These are phyloP conservation scores for Agrochola lota DNA, from an alignment of 2,888 invertebrate genomes.

Conservation along the genomic window DNA sequence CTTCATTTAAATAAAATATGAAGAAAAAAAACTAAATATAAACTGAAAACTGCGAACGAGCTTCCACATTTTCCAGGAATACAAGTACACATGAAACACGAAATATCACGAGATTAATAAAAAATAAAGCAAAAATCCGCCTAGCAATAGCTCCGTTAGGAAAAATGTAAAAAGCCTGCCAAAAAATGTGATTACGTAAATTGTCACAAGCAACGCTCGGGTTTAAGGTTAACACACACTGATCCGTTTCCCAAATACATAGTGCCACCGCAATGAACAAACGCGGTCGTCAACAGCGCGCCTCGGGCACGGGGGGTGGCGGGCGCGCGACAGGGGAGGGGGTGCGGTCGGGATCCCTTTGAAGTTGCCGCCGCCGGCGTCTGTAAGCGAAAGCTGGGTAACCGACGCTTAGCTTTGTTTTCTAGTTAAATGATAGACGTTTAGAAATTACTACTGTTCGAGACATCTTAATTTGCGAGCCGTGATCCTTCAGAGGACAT, in stretches of 20 bases:
- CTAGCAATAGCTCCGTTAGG: constrained; percentile 26
- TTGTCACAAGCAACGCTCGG: constrained; percentile 74
- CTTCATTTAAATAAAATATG: background rate
- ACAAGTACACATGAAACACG: background rate
- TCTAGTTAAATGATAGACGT: constrained; percentile 86
- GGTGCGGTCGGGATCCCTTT: constrained; percentile 85
- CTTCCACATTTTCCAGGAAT: background rate
- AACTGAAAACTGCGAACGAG: background rate
- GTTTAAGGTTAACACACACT: constrained; percentile 79
- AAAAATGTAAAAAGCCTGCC: constrained; percentile 55
- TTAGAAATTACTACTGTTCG: constrained; percentile 81
- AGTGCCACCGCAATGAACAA: constrained; percentile 82
- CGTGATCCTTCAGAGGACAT: constrained; percentile 67
- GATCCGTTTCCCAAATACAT: constrained; percentile 83
- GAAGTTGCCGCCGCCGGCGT: constrained; percentile 87
- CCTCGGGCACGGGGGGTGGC: constrained; percentile 72
- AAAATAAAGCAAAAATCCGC: constrained; percentile 28
- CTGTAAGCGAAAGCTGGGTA: constrained; percentile 87
- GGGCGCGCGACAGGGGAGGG: constrained; percentile 67
- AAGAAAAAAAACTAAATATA: background rate
- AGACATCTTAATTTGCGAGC: constrained; percentile 70
- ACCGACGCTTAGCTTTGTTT: constrained; percentile 89
- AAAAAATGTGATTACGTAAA: constrained; percentile 67
- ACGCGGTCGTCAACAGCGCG: constrained; percentile 78
- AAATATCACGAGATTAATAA: constrained; percentile 10